Conservation (phyloP, 1,140 invertebrate genomes). For the Matsumurasca onukii region DNA sequence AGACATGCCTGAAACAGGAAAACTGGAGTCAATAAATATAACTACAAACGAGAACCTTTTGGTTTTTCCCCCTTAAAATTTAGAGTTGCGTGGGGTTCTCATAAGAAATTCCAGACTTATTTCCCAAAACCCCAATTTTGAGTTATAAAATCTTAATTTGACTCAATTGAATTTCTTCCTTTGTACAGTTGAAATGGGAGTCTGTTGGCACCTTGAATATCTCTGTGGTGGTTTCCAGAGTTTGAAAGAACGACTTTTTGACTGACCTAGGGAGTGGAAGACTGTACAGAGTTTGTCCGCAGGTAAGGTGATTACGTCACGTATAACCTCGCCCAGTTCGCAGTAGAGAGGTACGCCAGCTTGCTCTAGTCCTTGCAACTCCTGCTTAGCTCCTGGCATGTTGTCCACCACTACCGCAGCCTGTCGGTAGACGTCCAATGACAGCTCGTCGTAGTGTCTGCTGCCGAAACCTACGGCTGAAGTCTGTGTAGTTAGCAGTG, state of each 20-base stretch:
- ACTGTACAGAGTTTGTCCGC: slow-evolving; percentile 39
- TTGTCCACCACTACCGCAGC: slow-evolving; percentile 49
- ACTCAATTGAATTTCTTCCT: not conserved
- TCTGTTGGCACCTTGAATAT: not conserved
- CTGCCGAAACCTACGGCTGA: slow-evolving; percentile 50
- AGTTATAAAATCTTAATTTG: not conserved
- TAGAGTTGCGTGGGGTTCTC: not conserved
- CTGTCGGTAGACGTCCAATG: slow-evolving; percentile 46
- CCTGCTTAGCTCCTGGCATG: slow-evolving; percentile 45
- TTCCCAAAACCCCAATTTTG: not conserved
- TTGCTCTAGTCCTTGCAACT: slow-evolving; percentile 43
- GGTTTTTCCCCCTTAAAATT: not conserved
- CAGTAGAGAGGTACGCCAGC: slow-evolving; percentile 44
- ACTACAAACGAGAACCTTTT: no score
- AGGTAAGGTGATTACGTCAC: slow-evolving; percentile 32
- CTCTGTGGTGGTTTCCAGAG: not conserved
- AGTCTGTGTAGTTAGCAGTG: slow-evolving; percentile 14
- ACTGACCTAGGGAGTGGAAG: slow-evolving; percentile 48
- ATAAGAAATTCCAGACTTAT: not conserved
- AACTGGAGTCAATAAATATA: not conserved
- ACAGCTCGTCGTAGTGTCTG: slow-evolving; percentile 48
- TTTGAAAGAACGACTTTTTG: not conserved
- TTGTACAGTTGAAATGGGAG: not conserved
- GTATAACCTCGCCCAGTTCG: slow-evolving; percentile 49
- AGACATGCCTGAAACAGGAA: slow-evolving; percentile 51